Evolutionary conservation across 2,888 invertebrate species (phyloP), one percentile per base, ranked within the genome.

Genomic region (Drosophila neotestacea): DNA sequence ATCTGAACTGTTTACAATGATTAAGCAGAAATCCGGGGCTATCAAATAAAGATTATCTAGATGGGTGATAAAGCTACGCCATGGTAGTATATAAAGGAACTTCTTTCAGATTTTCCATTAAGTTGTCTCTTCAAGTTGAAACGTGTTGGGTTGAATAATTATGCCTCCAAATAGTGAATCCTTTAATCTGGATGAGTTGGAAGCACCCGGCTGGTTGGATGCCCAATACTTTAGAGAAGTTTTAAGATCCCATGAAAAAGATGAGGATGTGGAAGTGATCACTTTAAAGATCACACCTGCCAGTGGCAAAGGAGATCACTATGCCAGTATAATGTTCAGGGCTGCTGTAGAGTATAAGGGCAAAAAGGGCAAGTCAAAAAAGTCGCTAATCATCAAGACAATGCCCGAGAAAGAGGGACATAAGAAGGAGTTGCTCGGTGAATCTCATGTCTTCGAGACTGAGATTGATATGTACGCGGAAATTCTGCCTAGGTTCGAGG

Each of bases 391-490:
- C 39, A 73, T 90, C 3, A 91, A 91, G 48, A 84, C 85, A 0
- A 85, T 89, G 85, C 89, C 90, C 0, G 79, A 83, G 6, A 13
- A n/a, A 22, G 85, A 88, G 34, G 82, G 89, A 2, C 28, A 65
- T 2, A 90, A 89, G 58, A 86, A 81, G 59, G 85, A 89, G 0
- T 30, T 90, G 58, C 39, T 90, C 4, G 61, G 22, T 0, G 74
- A 79, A 1, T 59, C 77, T 0, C 55, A 59, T 30, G 63, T 88
- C 10, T 90, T 90, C 34, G 66, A 75, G 73, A 81, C 82, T 1
- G 91, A 90, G 76, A 81, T 84, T 28, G 74, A 65, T 4, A 89
- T 90, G 85, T 90, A 90, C 50, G 59, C 79, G 1, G 73, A 86
- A 48, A 76, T 85, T 1, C 67, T 90, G 30, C 90, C 90, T 4